Conservation (phyloP, 1,140 invertebrate genomes). For the Drosophila setifemur region DNA sequence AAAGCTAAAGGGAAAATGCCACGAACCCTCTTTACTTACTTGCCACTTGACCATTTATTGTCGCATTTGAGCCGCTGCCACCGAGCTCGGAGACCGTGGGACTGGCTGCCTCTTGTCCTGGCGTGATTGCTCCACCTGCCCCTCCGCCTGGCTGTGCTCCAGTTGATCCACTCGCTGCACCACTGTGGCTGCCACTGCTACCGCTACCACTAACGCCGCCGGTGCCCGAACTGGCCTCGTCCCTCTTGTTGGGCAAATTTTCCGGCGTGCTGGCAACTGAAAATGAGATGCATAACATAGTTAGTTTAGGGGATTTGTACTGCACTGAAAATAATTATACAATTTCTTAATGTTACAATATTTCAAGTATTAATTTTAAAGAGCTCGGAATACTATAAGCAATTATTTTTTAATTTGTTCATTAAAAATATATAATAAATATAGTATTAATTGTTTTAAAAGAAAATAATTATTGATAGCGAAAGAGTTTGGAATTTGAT, state of each 20-base stretch:
- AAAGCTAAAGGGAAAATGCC: conserved; percentile 7
- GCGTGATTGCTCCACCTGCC: conserved; percentile 21
- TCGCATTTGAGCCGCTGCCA: conserved; percentile 57
- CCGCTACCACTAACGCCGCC: conserved; percentile 22
- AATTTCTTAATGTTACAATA: too few relatives aligned
- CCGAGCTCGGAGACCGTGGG: conserved; percentile 50
- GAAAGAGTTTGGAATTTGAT: too few relatives aligned
- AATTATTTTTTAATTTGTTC: too few relatives aligned
- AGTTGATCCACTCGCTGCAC: conserved; percentile 25
- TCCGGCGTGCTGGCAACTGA: conserved; percentile 87
- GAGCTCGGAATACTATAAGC: too few relatives aligned
- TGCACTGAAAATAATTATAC: too few relatives aligned
- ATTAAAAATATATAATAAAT: too few relatives aligned
- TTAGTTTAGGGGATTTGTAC: conserved; percentile 7
- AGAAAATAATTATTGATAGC: too few relatives aligned
- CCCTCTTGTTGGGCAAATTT: conserved; percentile 83
- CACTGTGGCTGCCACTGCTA: conserved; percentile 21
- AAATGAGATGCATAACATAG: conserved; percentile 24
- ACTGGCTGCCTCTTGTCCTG: conserved; percentile 52
- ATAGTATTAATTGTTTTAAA: too few relatives aligned
- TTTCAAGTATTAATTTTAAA: too few relatives aligned
- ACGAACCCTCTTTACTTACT: conserved; percentile 83
- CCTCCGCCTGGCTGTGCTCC: conserved; percentile 18
- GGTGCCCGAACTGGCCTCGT: conserved; percentile 54
- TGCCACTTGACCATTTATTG: conserved; percentile 85